Percentiles rank a stretch among this genome's conserved stretches.
Evolutionary conservation across 2,113 vertebrate genomes (phyloP).

Genomic region (Halcyon malimbica): DNA sequence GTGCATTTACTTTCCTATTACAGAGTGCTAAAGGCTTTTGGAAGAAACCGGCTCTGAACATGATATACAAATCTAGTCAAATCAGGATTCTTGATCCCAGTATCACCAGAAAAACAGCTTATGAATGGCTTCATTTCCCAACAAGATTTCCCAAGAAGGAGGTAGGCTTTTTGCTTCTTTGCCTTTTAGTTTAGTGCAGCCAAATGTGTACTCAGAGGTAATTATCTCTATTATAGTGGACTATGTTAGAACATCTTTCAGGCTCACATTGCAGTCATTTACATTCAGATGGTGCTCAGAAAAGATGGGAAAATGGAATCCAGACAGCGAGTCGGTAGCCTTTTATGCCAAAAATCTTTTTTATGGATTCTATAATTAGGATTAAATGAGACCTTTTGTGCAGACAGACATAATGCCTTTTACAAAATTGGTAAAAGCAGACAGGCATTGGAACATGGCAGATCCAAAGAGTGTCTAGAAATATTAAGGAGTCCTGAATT

Average conservation of each 20-base stretch:
- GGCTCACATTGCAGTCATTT: neutral
- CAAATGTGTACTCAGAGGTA: neutral
- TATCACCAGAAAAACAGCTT: slow-evolving; percentile 76
- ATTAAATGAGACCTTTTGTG: neutral
- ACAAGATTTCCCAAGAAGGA: slow-evolving; percentile 71
- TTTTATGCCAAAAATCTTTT: neutral
- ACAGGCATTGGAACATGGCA: neutral
- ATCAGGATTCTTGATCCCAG: slow-evolving; percentile 81
- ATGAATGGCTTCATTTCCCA: slow-evolving; percentile 78
- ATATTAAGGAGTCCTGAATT: neutral
- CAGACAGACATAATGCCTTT: neutral
- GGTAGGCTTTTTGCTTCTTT: slow-evolving; percentile 62
- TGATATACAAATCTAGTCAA: slow-evolving; percentile 80
- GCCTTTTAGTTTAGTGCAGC: neutral
- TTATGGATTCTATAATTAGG: neutral
- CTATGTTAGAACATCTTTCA: neutral
- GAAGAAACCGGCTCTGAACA: slow-evolving; percentile 79
- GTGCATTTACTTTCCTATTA: slow-evolving; percentile 4
- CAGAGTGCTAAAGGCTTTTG: slow-evolving; percentile 78
- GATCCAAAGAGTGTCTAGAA: neutral
- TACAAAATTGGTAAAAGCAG: neutral
- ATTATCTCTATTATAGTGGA: neutral
- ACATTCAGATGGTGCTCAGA: neutral
- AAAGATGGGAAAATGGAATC: neutral
- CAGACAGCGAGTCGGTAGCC: neutral